These are phyloP conservation scores for Phylloscopus trochilus DNA, from an alignment of 2,113 vertebrate species.

Conservation along the genomic window DNA sequence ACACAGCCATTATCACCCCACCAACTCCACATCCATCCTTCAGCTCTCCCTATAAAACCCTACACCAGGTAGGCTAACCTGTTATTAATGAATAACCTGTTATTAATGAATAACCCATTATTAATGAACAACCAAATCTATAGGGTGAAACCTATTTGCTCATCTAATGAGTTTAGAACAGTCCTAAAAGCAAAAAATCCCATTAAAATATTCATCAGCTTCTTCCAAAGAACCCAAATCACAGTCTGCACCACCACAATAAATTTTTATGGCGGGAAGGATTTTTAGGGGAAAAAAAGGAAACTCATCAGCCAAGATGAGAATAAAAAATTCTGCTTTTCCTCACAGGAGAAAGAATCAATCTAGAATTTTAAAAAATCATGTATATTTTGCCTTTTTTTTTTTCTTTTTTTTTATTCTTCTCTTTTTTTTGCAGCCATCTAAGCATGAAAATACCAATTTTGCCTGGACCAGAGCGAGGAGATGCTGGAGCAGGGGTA, in stretches of 20 bases:
- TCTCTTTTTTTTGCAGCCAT: not conserved
- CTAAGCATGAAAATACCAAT: not conserved
- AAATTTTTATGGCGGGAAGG: not conserved
- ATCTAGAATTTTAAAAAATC: not conserved
- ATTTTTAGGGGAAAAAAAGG: not conserved
- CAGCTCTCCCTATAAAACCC: not conserved
- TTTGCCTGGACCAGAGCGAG: not conserved
- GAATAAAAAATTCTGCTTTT: not conserved
- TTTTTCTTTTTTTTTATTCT: too few relatives aligned
- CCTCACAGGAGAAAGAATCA: not conserved
- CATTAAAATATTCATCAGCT: not conserved
- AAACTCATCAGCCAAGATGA: not conserved
- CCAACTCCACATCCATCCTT: not conserved
- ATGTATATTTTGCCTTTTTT: not conserved
- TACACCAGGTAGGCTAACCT: not conserved
- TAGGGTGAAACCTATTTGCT: fast-evolving
- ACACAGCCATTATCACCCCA: too few relatives aligned
- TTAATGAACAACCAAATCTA: not conserved
- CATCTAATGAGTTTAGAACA: not conserved
- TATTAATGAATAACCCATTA: not conserved
- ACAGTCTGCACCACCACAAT: not conserved
- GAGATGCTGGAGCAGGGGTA: not conserved
- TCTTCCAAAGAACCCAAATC: not conserved
- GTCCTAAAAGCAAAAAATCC: not conserved
- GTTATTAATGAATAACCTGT: too few relatives aligned